A percentile compares a stretch with the other conserved stretches of the same genome.
Conservation (phyloP, 2,113 vertebrate species). For the Orthonyx spaldingii region DNA sequence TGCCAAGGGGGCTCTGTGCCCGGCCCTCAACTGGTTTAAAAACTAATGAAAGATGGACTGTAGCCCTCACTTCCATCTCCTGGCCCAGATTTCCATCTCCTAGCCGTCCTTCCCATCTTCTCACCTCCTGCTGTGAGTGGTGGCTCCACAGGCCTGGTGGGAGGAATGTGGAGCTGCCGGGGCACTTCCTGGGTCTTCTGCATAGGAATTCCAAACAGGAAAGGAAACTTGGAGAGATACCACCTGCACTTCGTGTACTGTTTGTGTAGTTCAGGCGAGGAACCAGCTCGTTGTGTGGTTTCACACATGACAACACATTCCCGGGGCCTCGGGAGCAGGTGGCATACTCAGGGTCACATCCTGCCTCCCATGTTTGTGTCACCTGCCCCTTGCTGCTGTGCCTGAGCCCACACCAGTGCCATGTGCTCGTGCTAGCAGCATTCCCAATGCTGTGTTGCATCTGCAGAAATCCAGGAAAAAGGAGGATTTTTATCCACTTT, state of each 20-base stretch:
- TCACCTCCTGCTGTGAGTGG: fast-evolving
- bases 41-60: background rate
- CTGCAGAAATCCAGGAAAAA: background rate
- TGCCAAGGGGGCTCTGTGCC: background rate
- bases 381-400: background rate
- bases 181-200: background rate
- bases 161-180: background rate
- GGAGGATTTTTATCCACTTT: background rate
- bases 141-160: background rate
- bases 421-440: fast-evolving
- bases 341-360: fast-evolving
- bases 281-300: fast-evolving
- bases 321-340: fast-evolving
- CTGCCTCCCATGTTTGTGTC: background rate
- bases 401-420: background rate
- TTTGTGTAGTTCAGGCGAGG: background rate
- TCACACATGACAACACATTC: fast-evolving
- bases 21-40: background rate
- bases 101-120: background rate
- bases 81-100: background rate
- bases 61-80: background rate
- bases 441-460: too few species aligned
- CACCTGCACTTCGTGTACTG: fast-evolving
- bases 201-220: background rate
- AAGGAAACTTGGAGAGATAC: background rate